Percentiles rank a stretch among this genome's conserved stretches.
These are phyloP conservation scores for Podocnemis expansa DNA, from an alignment of 2,113 vertebrate species.

Conservation along the genomic window DNA sequence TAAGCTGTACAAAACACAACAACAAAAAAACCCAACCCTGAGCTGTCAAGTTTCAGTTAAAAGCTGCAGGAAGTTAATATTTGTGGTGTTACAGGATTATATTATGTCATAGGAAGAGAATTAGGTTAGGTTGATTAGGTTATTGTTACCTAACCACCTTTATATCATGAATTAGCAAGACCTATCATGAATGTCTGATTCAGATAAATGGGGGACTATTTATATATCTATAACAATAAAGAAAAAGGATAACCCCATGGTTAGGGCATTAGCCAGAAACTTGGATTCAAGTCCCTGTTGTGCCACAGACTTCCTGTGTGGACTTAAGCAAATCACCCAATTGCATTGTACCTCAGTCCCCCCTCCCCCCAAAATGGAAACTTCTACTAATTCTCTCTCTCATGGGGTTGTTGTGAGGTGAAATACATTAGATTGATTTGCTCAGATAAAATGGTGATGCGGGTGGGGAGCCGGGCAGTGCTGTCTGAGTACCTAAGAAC, in stretches of 20 bases:
- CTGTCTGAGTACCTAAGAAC: neutral
- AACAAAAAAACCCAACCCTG: too few relatives aligned
- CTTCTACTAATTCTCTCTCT: neutral
- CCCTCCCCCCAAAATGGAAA: neutral
- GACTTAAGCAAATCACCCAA: neutral
- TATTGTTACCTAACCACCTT: neutral
- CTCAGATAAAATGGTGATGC: neutral
- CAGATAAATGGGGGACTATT: neutral
- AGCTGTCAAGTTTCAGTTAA: constrained; percentile 23
- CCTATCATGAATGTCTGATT: neutral
- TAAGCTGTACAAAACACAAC: too few relatives aligned
- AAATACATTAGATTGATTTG: neutral
- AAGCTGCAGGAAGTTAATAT: constrained; percentile 3
- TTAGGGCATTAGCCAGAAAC: neutral
- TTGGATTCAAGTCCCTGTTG: neutral
- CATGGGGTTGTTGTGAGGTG: neutral
- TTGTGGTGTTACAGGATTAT: constrained; percentile 7
- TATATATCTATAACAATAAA: constrained; percentile 4
- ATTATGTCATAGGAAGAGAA: constrained; percentile 34
- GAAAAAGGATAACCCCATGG: neutral
- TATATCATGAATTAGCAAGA: neutral
- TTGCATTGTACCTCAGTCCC: neutral
- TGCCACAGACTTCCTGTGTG: neutral
- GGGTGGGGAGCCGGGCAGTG: too few relatives aligned
- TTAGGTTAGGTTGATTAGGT: neutral